Evolutionary conservation across 2,113 vertebrate genomes (phyloP), one percentile per base, ranked within the genome.

Genomic region (Zonotrichia leucophrys): DNA sequence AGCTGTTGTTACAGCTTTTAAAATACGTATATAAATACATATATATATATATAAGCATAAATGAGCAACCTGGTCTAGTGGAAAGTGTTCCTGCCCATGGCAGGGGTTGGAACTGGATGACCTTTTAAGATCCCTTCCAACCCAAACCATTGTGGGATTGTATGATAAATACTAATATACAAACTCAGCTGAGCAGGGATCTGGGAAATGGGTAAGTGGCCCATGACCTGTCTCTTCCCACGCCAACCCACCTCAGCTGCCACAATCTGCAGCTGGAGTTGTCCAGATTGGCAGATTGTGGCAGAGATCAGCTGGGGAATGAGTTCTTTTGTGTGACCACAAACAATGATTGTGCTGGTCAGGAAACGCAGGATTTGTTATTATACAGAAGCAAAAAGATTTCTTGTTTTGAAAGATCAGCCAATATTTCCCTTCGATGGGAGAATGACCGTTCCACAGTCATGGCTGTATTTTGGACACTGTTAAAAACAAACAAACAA

Each of bases 401-500:
- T 27, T 70, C 19, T 82, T 80, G 46, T 46, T 91, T 73, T 69
- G 62, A 55, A 77, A 50, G 42, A 68, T 39, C 24, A 39, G 56
- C 28, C 68, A 68, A 1, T 58, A 28, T 50, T 94, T 94, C 59
- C 46, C 37, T 86, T 66, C 33, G 3, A 4, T 35, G 74, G 70
- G 49, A 63, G 37, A 87, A 41, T 3, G 17, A 28, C 19, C 53
- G 23, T 20, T 91, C 21, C 62, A 39, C 6, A 62, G 44, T 7
- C 35, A 78, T 35, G 69, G 46, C 30, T 58, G 30, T 41, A 27
- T 77, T 82, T 55, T 81, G 78, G 91, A 80, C 58, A 21, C 24
- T 27, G 20, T 31, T 62, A 42, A 69, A 90, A 86, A 37, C 86
- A 83, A 96, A 79, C 76, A 68, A 87, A 58, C 66, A 47, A 94